phyloP scores from a whole-genome alignment of 2,797 vertebrate species.

The Falco naumanni region DNA sequence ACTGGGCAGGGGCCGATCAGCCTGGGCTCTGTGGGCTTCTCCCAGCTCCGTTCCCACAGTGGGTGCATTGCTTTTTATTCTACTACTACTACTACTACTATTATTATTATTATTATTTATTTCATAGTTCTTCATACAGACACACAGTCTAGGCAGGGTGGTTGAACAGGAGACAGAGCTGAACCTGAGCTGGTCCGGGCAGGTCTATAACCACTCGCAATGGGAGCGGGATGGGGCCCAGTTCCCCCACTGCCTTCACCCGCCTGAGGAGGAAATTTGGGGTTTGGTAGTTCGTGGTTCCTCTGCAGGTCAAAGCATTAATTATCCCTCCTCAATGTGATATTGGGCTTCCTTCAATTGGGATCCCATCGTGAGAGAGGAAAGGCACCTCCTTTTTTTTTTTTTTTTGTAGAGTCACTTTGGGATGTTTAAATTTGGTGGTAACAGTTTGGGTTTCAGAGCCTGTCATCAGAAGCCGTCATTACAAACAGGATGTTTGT shows the following conservation, averaged over 20 bases:
- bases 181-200: background rate
- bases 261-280: background rate
- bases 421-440: conserved; percentile 63
- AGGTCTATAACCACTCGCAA: accelerated
- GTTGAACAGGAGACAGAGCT: background rate
- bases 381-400: background rate
- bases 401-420: background rate
- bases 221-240: background rate
- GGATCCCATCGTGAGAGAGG: background rate
- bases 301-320: background rate
- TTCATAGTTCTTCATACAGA: background rate
- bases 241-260: background rate
- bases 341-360: background rate
- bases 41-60: accelerated
- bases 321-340: background rate
- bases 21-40: background rate
- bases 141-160: background rate
- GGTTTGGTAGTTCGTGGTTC: background rate
- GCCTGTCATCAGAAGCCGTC: conserved; percentile 15
- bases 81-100: background rate
- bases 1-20: accelerated
- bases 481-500: conserved; percentile 66
- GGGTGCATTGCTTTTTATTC: accelerated
- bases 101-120: no score
- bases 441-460: conserved; percentile 56